Base-by-base conservation (phyloP, 2,113 vertebrate genomes). In the Petaurus breviceps region DNA sequence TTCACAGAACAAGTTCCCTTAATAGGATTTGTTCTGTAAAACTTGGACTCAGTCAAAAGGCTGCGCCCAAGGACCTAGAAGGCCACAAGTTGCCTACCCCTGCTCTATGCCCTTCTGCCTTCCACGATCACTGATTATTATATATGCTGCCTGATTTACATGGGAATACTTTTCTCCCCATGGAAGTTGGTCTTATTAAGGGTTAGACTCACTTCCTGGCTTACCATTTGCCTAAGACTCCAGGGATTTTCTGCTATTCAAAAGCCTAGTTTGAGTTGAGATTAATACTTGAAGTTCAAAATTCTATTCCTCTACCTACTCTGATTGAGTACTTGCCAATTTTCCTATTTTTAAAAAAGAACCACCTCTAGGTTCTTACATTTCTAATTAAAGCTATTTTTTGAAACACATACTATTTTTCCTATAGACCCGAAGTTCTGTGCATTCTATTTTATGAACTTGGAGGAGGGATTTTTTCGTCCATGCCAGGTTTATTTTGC, bases 321-420 rank as follows among this genome's bases (percentile, higher is more conserved):
- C 95, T 93, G 10, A 94, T 84, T 52, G n/a, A 77, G 84, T 5
- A 53, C 5, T 2, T 47, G 51, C 5, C 24, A 37, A 4, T 61
- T 77, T 5, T 84, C n/a, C 68, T 23, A 43, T 84, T 90, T 26
- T 96, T 94, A 26, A 49, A 51, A 51, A 51, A n/a, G 47, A 90
- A 93, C 50, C n/a, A 51, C 52, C 50, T 92, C 68, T 91, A 57
- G 47, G 47, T 51, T 16, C 77, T 89, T 94, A 4, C n/a, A 28
- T 91, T 96, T 93, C 92, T 16, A 68, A 90, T 52, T 25, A 94
- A 50, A 52, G 92, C 5, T 3, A 19, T 91, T 77, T 90, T 90
- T 90, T 12, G 26, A 90, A 95, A 68, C 24, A 93, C 6, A 3
- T 93, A 0, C 49, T 26, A 77, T 51, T n/a, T 91, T 37, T 43